A percentile compares a stretch with the other conserved stretches of the same genome.
phyloP scores from a whole-genome alignment of 2,113 vertebrate genomes.

The Sorex araneus region DNA sequence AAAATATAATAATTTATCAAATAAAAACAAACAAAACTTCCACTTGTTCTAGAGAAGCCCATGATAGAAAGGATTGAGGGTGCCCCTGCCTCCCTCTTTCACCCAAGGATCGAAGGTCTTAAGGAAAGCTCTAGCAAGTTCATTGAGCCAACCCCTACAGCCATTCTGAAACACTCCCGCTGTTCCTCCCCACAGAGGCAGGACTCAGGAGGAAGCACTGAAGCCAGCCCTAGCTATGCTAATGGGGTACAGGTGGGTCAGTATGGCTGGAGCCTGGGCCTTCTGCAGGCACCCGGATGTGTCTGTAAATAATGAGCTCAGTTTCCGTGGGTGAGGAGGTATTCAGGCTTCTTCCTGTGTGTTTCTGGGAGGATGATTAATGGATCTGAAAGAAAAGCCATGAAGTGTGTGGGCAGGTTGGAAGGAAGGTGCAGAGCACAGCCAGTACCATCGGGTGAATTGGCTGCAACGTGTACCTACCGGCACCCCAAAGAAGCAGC shows the following conservation, averaged over 20 bases:
- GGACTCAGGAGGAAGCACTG: background rate
- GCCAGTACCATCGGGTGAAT: background rate
- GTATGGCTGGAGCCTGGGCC: background rate
- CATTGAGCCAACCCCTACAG: background rate
- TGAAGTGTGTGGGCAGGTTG: background rate
- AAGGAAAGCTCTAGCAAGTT: background rate
- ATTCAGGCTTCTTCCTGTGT: conserved; percentile 10
- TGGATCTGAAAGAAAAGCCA: background rate
- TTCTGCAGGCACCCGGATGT: background rate
- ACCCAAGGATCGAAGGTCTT: background rate
- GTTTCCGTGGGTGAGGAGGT: background rate
- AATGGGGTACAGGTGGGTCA: background rate
- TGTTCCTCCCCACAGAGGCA: background rate
- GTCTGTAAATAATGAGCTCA: conserved; percentile 50
- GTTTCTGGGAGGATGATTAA: conserved; percentile 37
- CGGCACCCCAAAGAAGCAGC: background rate
- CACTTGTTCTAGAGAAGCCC: background rate
- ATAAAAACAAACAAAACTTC: too few species aligned
- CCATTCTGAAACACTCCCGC: conserved; percentile 9
- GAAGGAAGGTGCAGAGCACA: background rate
- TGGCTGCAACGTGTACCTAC: background rate
- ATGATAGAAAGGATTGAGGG: too few species aligned
- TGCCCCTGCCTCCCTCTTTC: too few species aligned
- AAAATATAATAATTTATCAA: too few species aligned
- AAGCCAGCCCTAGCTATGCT: background rate